These are phyloP conservation scores for Diabrotica balteata DNA, from an alignment of 2,888 invertebrate species.

Conservation along the genomic window DNA sequence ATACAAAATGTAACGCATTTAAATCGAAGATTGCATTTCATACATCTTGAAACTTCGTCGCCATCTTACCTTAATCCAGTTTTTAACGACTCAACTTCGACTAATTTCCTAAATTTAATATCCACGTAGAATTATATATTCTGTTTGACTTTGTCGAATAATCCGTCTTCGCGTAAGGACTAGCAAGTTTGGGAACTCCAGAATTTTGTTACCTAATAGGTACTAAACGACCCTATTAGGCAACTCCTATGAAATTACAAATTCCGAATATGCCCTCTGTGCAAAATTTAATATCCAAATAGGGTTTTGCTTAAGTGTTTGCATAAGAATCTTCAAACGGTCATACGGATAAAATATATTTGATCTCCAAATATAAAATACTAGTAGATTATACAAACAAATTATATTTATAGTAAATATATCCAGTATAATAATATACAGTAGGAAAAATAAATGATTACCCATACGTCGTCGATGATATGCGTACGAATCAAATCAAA, in stretches of 20 bases:
- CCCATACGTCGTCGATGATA: no score
- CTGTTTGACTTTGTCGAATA: conserved; percentile 28
- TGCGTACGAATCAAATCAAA: no score
- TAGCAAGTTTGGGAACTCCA: conserved; percentile 22
- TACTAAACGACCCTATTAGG: conserved; percentile 28
- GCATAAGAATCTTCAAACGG: conserved; percentile 13
- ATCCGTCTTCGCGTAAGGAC: conserved; percentile 25
- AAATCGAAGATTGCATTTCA: no score
- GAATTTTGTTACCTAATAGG: conserved; percentile 27
- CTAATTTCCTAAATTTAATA: conserved; percentile 11
- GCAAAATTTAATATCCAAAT: conserved; percentile 28
- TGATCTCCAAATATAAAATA: no score
- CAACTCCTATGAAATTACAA: conserved; percentile 25
- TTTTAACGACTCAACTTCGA: not conserved
- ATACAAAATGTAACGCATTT: no score
- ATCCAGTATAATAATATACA: no score
- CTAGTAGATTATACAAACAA: no score
- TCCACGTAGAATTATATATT: conserved; percentile 19
- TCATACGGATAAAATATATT: not conserved
- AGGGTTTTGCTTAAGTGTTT: conserved; percentile 17
- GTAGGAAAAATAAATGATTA: no score
- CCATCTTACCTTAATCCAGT: no score
- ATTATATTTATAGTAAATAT: no score
- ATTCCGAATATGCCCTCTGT: conserved; percentile 23
- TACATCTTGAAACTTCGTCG: no score